A percentile compares a stretch with the other conserved stretches of the same genome.
Evolutionary conservation across 2,797 vertebrate genomes (phyloP).

Genomic region (Emys orbicularis): DNA sequence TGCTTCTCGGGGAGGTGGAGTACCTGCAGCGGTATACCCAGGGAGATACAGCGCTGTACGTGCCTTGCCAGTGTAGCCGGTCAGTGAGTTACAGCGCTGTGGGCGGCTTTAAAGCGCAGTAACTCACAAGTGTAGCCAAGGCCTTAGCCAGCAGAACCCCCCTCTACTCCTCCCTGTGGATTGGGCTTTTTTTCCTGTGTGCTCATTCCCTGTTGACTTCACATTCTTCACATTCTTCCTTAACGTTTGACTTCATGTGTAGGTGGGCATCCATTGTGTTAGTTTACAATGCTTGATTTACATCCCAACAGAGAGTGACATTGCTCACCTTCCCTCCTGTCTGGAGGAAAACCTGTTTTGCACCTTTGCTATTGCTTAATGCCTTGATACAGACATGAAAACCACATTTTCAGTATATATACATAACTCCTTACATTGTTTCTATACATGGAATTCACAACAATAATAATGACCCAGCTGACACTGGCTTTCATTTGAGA

Average conservation of each 20-base stretch:
- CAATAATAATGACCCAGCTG: neutral
- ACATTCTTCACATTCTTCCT: too few relatives aligned
- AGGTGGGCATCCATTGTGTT: neutral
- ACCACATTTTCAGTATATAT: neutral
- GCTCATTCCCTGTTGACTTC: neutral
- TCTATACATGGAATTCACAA: neutral
- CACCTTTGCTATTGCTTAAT: too few relatives aligned
- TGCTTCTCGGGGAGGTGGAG: too few relatives aligned
- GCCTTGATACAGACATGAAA: neutral
- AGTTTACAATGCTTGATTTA: neutral
- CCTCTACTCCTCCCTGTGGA: neutral
- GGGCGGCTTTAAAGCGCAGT: too few relatives aligned
- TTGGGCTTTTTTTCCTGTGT: neutral
- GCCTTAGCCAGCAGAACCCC: neutral
- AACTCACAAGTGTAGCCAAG: too few relatives aligned
- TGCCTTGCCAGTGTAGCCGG: too few relatives aligned
- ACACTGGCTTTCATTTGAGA: neutral
- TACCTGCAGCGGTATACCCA: too few relatives aligned
- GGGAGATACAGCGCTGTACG: too few relatives aligned
- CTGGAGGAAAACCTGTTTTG: neutral
- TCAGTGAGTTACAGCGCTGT: too few relatives aligned
- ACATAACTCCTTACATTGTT: too few relatives aligned
- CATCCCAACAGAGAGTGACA: neutral
- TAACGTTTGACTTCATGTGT: neutral
- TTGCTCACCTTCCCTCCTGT: neutral